phyloP scores from a whole-genome alignment of 2,888 invertebrate genomes.

The Gonocerus acuteangulatus region DNA sequence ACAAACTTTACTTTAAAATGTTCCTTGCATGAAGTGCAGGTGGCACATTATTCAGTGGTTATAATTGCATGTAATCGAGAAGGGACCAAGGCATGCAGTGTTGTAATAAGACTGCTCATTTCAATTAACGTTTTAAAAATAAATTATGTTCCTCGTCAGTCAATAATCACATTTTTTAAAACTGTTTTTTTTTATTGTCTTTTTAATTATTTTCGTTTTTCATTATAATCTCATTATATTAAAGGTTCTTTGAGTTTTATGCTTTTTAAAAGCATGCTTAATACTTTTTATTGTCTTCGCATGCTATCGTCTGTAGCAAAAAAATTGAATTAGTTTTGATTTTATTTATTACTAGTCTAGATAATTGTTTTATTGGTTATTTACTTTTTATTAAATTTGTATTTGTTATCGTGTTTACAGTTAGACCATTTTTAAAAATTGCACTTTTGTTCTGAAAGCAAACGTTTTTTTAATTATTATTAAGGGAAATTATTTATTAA shows the following conservation, averaged over 20 bases:
- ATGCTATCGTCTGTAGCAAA: no score
- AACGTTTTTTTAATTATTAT: neutral
- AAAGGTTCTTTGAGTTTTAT: no score
- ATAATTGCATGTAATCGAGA: slow-evolving; percentile 11
- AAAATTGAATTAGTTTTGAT: no score
- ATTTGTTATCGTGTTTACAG: slow-evolving; percentile 7
- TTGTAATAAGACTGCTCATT: slow-evolving; percentile 16
- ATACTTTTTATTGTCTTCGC: no score
- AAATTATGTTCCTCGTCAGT: neutral
- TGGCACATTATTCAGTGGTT: slow-evolving; percentile 11
- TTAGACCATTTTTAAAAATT: neutral
- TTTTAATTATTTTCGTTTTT: slow-evolving; percentile 3
- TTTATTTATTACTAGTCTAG: slow-evolving; percentile 16
- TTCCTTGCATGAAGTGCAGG: slow-evolving; percentile 17
- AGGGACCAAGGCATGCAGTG: slow-evolving; percentile 24
- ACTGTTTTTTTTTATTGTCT: neutral
- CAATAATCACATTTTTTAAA: no score
- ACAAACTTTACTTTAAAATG: neutral
- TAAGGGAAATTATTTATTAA: neutral
- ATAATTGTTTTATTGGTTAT: slow-evolving; percentile 14
- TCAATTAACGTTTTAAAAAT: slow-evolving; percentile 8
- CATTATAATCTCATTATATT: no score
- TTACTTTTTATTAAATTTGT: slow-evolving; percentile 14
- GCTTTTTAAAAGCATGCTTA: no score
- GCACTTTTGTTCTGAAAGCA: neutral